Evolutionary conservation across 2,888 invertebrate species (phyloP).

Genomic region (Euplagia quadripunctaria): DNA sequence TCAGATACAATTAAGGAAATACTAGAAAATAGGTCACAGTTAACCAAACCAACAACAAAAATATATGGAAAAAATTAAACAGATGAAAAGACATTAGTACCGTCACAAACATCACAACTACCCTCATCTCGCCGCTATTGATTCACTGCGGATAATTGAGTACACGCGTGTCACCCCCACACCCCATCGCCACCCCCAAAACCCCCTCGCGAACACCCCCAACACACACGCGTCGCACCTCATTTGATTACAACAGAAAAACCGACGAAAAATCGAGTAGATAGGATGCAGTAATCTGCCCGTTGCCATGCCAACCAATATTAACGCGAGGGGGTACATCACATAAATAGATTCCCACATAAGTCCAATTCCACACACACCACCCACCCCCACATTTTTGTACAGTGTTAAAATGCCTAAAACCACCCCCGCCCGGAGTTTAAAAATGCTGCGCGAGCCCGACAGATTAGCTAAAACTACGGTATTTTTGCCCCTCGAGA

Average conservation of each 20-base stretch:
- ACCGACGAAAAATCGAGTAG: constrained; percentile 87
- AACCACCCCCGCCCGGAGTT: constrained; percentile 76
- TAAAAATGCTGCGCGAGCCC: constrained; percentile 71
- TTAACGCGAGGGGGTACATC: constrained; percentile 78
- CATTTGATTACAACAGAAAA: constrained; percentile 88
- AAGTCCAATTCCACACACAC: constrained; percentile 84
- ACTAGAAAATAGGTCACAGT: constrained; percentile 56
- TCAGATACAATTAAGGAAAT: constrained; percentile 22
- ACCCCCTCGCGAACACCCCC: constrained; percentile 43
- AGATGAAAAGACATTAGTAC: constrained; percentile 76
- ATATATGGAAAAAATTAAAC: constrained; percentile 64
- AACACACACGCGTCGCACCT: constrained; percentile 81
- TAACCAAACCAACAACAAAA: constrained; percentile 24
- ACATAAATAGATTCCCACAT: constrained; percentile 87
- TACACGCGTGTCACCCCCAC: constrained; percentile 83
- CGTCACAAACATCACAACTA: constrained; percentile 81
- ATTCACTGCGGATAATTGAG: constrained; percentile 88
- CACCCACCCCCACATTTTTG: constrained; percentile 79
- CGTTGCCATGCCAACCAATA: constrained; percentile 84
- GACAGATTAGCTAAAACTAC: constrained; percentile 90
- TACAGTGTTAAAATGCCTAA: constrained; percentile 86
- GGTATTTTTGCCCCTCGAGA: constrained; percentile 87
- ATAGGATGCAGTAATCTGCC: constrained; percentile 84
- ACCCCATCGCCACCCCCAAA: constrained; percentile 41
- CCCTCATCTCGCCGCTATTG: constrained; percentile 87